phyloP scores from a whole-genome alignment of 2,113 vertebrate species.

The Morone saxatilis region DNA sequence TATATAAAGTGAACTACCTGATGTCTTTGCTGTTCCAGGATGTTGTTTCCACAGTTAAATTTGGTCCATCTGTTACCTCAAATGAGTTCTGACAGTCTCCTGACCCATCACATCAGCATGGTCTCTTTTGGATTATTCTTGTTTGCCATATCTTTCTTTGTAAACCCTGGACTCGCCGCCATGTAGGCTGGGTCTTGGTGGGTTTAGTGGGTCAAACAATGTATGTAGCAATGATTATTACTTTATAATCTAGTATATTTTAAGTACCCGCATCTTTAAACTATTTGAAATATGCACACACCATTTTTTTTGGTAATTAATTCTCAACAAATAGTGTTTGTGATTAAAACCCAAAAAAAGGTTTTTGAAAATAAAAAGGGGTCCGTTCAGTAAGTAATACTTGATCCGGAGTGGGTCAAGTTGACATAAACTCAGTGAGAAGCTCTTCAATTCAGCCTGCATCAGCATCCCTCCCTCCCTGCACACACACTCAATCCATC shows the following conservation, averaged over 20 bases:
- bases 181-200: not conserved
- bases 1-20: conserved; percentile 11
- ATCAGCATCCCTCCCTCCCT: conserved; percentile 77
- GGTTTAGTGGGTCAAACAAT: not conserved
- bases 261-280: not conserved
- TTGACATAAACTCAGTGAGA: conserved; percentile 50
- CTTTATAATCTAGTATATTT: not conserved
- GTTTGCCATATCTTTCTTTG: too few relatives aligned
- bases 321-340: too few relatives aligned
- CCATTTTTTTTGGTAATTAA: not conserved
- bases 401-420: conserved; percentile 4
- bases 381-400: conserved; percentile 4
- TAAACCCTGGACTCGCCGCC: too few relatives aligned
- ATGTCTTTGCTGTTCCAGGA: not conserved
- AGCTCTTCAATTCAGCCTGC: conserved; percentile 72
- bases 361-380: too few relatives aligned
- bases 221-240: not conserved
- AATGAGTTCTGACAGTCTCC: too few relatives aligned
- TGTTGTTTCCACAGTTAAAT: too few relatives aligned
- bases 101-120: too few relatives aligned
- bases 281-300: not conserved
- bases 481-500: conserved; percentile 49
- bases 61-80: too few relatives aligned
- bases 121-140: too few relatives aligned
- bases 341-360: too few relatives aligned